phyloP scores from a whole-genome alignment of 1,140 invertebrate species.

The Aphaenogaster rudis region DNA sequence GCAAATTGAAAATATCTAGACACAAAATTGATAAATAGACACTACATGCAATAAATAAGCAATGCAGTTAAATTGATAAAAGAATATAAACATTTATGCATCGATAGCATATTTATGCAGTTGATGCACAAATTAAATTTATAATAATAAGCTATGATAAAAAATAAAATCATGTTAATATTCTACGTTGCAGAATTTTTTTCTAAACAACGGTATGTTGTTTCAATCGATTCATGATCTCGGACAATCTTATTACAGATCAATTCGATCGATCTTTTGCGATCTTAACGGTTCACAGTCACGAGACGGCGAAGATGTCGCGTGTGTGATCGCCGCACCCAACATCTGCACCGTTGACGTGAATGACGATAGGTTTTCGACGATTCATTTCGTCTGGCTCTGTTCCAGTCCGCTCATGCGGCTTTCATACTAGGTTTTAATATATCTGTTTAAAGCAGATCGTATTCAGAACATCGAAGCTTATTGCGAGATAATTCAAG shows the following conservation, averaged over 20 bases:
- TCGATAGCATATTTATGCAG: not conserved
- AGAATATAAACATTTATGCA: not conserved
- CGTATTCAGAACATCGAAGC: not conserved
- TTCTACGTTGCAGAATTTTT: not conserved
- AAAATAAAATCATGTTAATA: not conserved
- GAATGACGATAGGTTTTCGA: constrained; percentile 67
- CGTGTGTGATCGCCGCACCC: constrained; percentile 66
- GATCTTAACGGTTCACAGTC: constrained; percentile 72
- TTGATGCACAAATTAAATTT: not conserved
- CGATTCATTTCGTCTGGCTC: constrained; percentile 65
- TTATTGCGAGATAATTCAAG: constrained; percentile 28
- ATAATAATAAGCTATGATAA: not conserved
- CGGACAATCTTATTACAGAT: constrained; percentile 39
- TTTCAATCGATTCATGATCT: constrained; percentile 55
- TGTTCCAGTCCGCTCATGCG: constrained; percentile 52
- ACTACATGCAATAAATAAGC: not conserved
- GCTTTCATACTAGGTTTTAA: constrained; percentile 60
- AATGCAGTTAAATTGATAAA: not conserved
- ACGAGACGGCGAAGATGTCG: constrained; percentile 65
- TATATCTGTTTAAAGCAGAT: constrained; percentile 49
- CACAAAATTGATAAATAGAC: not conserved
- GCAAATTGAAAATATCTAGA: not conserved
- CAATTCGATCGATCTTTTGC: not conserved
- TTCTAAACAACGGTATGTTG: not conserved
- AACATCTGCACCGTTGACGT: constrained; percentile 37